Conservation (phyloP, 2,888 invertebrate species). For the Hirtodrosophila trivittata region DNA sequence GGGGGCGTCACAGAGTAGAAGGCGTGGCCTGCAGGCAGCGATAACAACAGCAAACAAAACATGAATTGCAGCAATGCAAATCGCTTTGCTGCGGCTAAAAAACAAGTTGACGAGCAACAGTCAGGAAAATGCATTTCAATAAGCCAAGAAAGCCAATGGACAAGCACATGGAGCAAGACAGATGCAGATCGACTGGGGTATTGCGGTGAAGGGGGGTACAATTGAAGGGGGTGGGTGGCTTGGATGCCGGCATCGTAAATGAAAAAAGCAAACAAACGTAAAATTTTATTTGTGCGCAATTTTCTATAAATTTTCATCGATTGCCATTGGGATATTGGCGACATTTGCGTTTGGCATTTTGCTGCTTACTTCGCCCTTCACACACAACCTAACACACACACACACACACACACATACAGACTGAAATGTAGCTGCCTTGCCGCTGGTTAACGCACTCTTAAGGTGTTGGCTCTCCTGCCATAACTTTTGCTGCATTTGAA, state of each 20-base stretch:
- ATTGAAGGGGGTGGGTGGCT: neutral
- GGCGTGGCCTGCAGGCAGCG: conserved; percentile 4
- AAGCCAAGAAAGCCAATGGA: conserved; percentile 50
- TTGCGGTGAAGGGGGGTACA: neutral
- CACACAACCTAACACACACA: conserved; percentile 9
- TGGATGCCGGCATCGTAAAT: conserved; percentile 60
- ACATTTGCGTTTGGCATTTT: conserved; percentile 79
- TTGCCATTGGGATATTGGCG: conserved; percentile 80
- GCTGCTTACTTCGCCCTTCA: conserved; percentile 69
- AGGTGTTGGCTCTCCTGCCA: conserved; percentile 49
- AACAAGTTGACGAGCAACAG: conserved; percentile 57
- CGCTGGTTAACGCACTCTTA: conserved; percentile 44
- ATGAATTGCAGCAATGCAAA: conserved; percentile 65
- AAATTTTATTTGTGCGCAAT: conserved; percentile 80
- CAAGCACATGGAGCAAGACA: conserved; percentile 29
- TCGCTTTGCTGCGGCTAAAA: conserved; percentile 57
- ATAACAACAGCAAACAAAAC: conserved; percentile 17
- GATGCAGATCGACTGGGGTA: conserved; percentile 8
- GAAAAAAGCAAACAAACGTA: conserved; percentile 79
- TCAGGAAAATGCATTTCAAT: conserved; percentile 66
- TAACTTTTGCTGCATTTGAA: conserved; percentile 72
- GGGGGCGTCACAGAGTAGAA: conserved; percentile 3
- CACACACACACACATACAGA: conserved; percentile 11
- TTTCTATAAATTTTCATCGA: conserved; percentile 78
- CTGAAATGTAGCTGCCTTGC: conserved; percentile 35